These are phyloP conservation scores for Drosophila prosaltans DNA, from an alignment of 1,140 invertebrate species.

Conservation along the genomic window DNA sequence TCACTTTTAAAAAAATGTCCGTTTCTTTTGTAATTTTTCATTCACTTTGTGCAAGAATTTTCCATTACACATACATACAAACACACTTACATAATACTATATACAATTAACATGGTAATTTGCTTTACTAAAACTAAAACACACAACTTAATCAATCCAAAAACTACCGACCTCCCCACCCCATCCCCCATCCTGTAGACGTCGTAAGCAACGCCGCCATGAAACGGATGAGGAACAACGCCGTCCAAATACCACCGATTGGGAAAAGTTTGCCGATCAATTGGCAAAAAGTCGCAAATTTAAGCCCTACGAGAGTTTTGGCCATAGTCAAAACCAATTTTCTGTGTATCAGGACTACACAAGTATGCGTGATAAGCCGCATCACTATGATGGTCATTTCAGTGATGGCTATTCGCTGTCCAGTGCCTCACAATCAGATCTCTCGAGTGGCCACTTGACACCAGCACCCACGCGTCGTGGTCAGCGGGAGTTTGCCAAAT, in stretches of 20 bases:
- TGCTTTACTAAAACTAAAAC: conserved; percentile 3
- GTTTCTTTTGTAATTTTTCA: background rate
- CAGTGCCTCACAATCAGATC: conserved; percentile 64
- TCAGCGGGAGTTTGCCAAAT: conserved; percentile 71
- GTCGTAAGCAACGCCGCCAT: conserved; percentile 32
- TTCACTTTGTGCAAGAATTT: conserved; percentile 6
- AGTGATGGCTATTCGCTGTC: conserved; percentile 61
- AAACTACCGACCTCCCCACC: background rate
- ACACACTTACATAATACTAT: conserved; percentile 27
- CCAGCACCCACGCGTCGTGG: conserved; percentile 47
- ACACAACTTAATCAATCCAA: conserved; percentile 23
- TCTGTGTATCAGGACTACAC: conserved; percentile 75
- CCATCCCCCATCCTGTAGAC: conserved; percentile 20
- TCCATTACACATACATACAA: background rate
- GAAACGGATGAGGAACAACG: conserved; percentile 33
- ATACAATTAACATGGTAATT: background rate
- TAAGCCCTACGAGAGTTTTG: conserved; percentile 70
- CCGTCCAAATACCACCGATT: conserved; percentile 72
- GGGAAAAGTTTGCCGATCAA: conserved; percentile 76
- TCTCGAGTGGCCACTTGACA: conserved; percentile 68
- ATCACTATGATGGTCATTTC: conserved; percentile 66
- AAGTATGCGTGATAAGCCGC: conserved; percentile 58
- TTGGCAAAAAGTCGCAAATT: conserved; percentile 68
- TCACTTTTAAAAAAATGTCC: too few relatives aligned
- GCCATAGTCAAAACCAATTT: conserved; percentile 55